Evolutionary conservation across 92 coral and sea anemone genomes (phyloP).

Genomic region (Siderastrea siderea): DNA sequence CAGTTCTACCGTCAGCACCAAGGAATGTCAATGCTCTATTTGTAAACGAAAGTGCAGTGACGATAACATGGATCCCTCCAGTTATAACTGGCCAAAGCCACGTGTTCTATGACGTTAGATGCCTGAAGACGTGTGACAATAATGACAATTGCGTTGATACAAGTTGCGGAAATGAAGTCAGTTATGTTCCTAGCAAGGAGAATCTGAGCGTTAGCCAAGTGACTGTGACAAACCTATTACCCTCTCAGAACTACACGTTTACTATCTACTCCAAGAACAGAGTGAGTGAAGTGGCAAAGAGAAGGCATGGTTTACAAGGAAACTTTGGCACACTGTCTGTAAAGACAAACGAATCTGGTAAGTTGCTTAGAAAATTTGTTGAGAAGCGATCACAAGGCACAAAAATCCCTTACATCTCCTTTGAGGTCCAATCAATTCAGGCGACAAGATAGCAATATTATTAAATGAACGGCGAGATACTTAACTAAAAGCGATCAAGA

Average conservation of each 20-base stretch:
- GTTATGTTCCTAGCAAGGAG: conserved; percentile 40
- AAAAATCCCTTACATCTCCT: no score
- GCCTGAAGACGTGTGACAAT: conserved; percentile 39
- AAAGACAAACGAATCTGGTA: conserved; percentile 16
- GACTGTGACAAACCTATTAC: conserved; percentile 56
- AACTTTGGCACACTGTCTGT: not conserved
- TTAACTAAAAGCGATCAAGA: no score
- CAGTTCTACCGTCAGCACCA: conserved; percentile 37
- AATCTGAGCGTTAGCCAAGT: conserved; percentile 39
- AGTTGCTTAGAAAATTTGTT: not conserved
- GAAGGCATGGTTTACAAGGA: not conserved
- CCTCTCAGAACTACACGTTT: conserved; percentile 68
- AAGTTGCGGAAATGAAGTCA: conserved; percentile 51
- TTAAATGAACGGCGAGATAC: no score
- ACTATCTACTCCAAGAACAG: conserved; percentile 70
- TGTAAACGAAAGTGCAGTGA: conserved; percentile 3
- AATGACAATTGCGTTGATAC: conserved; percentile 58
- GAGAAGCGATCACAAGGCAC: no score
- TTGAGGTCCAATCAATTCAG: no score
- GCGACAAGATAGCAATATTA: no score
- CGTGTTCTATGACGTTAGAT: conserved; percentile 29
- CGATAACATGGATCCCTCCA: conserved; percentile 26
- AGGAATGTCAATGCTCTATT: not conserved
- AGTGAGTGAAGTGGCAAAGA: conserved; percentile 51
- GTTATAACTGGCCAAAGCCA: not conserved